Evolutionary conservation across 2,113 vertebrate species (phyloP).

Genomic region (Sylvia atricapilla): DNA sequence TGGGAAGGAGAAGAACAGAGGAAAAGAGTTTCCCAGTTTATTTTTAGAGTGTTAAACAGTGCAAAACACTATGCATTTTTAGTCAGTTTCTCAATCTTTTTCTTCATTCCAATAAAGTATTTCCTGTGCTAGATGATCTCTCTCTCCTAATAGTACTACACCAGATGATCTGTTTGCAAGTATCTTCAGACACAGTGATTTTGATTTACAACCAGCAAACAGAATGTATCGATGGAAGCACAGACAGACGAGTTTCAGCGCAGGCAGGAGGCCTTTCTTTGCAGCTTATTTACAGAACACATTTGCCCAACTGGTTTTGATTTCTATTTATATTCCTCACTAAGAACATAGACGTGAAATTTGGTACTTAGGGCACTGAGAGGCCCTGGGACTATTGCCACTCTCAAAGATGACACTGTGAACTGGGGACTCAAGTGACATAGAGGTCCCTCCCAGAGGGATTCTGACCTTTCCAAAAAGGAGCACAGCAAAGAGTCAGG

Average conservation of each 20-base stretch:
- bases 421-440: not conserved
- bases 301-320: slow-evolving; percentile 15
- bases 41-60: slow-evolving; percentile 29
- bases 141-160: not conserved
- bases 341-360: not conserved
- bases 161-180: not conserved
- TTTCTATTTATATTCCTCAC: slow-evolving; percentile 2
- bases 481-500: not conserved
- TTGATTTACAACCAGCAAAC: slow-evolving; percentile 1
- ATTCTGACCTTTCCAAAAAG: not conserved
- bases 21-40: not conserved
- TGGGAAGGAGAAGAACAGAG: not conserved
- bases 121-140: not conserved
- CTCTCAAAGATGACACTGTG: not conserved
- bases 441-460: not conserved
- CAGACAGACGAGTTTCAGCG: not conserved
- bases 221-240: not conserved
- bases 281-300: not conserved
- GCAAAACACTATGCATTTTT: not conserved
- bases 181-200: not conserved
- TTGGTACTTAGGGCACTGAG: not conserved
- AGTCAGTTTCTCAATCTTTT: not conserved
- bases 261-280: not conserved
- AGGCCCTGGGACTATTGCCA: not conserved
- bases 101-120: not conserved